Base-by-base conservation (phyloP, 2,888 invertebrate species). In the Cryptocheilus praepositus region DNA sequence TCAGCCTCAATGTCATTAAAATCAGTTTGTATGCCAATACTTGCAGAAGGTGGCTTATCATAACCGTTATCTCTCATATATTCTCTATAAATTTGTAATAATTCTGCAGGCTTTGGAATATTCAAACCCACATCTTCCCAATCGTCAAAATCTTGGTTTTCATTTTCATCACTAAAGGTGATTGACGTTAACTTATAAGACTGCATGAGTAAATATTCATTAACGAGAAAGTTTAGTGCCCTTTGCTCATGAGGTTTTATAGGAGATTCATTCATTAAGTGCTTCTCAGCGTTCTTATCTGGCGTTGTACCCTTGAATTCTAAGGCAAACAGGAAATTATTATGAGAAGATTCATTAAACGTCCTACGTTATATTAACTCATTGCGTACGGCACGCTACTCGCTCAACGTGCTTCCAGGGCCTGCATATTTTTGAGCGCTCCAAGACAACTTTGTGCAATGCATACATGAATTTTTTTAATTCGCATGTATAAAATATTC, bases 51-150 rank as follows among this genome's bases (percentile, higher is more conserved):
- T 61, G 90, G 90, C 65, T 87, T 88, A 4, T 88, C 89, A 74
- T 91, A 90, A 22, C 85, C 86, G 71, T 89, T 91, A 11, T 89
- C 87, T 13, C 89, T 85, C 80, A 85, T 80, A 81, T 85, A 83
- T 63, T 94, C 94, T 74, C 94, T 90, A 81, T 94, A 94, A 60
- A 94, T 88, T 36, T 92, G 91, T 15, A 95, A 89, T 43, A 96
- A 89, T 77, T 94, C 94, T 0, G 94, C 92, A 25, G 96, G 96
- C 80, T 95, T 93, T 0, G 95, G 92, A 88, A 95, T 94, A 86
- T 96, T 96, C 52, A 96, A 90, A 0, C 96, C 96, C 15, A 96
- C 96, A 89, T 96, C 96, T 88, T 96, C 95, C 96, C 96, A 96
- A 85, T 96, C 95, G 89, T 96, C 96, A 90, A 96, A 95, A 89